Conservation (phyloP, 1,140 invertebrate genomes). For the Conus betulinus region DNA sequence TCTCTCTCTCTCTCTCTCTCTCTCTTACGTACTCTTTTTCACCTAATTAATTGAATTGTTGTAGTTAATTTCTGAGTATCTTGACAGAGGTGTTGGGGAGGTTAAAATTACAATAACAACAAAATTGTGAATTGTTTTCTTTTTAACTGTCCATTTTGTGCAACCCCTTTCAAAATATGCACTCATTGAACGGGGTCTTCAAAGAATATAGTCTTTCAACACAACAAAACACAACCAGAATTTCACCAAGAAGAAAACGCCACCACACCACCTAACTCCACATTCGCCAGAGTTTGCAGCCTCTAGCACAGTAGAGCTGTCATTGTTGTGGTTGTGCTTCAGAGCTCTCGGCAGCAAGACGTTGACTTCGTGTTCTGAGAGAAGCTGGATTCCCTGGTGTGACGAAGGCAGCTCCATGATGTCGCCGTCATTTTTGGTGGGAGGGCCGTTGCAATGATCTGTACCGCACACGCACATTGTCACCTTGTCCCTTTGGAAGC, state of each 20-base stretch:
- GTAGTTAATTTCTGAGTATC: no score
- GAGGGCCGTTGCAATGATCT: conserved; percentile 22
- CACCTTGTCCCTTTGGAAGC: background rate
- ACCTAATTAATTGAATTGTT: no score
- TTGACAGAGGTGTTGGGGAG: no score
- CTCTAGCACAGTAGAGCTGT: no score
- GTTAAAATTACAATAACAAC: no score
- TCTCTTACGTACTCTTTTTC: no score
- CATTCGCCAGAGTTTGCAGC: background rate
- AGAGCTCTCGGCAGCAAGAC: background rate
- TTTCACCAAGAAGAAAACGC: background rate
- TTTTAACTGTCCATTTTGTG: no score
- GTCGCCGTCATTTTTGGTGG: background rate
- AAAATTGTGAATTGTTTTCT: no score
- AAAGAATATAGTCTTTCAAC: background rate
- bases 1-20: no score
- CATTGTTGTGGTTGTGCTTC: no score
- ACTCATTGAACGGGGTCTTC: no score
- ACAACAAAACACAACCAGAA: background rate
- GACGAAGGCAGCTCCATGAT: background rate
- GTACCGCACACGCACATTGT: conserved; percentile 1
- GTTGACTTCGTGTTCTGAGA: background rate
- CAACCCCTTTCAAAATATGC: no score
- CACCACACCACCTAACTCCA: background rate
- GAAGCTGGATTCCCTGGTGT: background rate